phyloP scores from a whole-genome alignment of 2,797 vertebrate species.

The Xenopus petersii region DNA sequence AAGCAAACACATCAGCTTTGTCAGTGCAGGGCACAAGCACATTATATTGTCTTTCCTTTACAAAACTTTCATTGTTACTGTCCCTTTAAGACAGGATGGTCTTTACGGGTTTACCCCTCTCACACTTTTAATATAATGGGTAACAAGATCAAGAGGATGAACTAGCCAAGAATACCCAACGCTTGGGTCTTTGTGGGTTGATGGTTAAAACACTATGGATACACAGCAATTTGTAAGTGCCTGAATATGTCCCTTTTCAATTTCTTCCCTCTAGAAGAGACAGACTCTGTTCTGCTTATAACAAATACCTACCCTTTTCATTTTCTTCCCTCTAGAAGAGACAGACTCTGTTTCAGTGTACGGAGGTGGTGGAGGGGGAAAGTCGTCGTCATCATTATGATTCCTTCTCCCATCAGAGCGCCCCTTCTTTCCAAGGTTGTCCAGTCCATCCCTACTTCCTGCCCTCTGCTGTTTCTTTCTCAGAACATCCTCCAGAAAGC shows the following conservation, averaged over 20 bases:
- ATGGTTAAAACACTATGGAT: too few relatives aligned
- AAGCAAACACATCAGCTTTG: too few relatives aligned
- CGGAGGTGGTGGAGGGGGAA: slow-evolving; percentile 67
- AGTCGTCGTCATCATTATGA: slow-evolving; percentile 58
- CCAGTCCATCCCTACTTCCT: slow-evolving; percentile 68
- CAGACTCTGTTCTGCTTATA: slow-evolving; percentile 62
- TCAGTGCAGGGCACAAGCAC: too few relatives aligned
- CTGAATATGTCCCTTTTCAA: slow-evolving; percentile 64
- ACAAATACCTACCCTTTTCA: slow-evolving; percentile 70
- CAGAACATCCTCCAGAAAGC: slow-evolving; percentile 78
- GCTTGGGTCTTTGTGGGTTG: too few relatives aligned
- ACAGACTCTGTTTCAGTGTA: slow-evolving; percentile 76
- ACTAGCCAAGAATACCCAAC: too few relatives aligned
- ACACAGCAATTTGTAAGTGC: too few relatives aligned
- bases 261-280: slow-evolving; percentile 74
- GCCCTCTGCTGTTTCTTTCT: slow-evolving; percentile 73
- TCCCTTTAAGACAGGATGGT: too few relatives aligned
- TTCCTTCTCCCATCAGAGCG: slow-evolving; percentile 59
- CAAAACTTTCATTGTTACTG: too few relatives aligned
- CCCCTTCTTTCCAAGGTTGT: slow-evolving; percentile 61
- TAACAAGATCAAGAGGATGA: too few relatives aligned
- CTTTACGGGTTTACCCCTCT: too few relatives aligned
- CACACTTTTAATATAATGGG: too few relatives aligned
- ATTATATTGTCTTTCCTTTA: too few relatives aligned
- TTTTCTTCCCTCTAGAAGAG: slow-evolving; percentile 72